Conservation (phyloP, 2,797 vertebrate genomes). For the Octomys mimax region DNA sequence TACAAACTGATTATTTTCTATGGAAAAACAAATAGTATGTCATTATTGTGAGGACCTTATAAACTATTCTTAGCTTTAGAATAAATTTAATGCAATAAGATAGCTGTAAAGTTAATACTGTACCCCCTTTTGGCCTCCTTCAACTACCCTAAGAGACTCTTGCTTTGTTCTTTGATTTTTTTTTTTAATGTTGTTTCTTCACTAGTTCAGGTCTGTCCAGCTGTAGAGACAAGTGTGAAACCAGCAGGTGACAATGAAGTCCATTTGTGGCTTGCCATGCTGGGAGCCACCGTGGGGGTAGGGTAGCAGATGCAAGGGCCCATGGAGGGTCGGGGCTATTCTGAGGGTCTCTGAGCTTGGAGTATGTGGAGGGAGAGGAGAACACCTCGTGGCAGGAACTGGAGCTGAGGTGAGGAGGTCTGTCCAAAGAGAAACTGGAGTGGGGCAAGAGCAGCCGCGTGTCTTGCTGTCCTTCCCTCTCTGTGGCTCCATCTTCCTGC, state of each 20-base stretch:
- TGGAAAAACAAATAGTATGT: neutral
- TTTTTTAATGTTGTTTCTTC: neutral
- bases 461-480: neutral
- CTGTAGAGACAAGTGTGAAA: neutral
- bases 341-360: neutral
- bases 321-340: neutral
- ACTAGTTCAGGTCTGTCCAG: neutral
- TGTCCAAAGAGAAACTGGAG: neutral
- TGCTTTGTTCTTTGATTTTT: neutral
- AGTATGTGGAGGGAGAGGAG: neutral
- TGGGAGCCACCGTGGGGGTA: neutral
- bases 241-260: neutral
- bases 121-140: neutral
- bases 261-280: neutral
- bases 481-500: neutral
- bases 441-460: accelerated
- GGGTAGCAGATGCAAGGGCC: neutral
- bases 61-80: constrained; percentile 53
- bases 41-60: constrained; percentile 57
- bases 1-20: constrained; percentile 1
- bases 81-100: constrained; percentile 2
- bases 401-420: neutral
- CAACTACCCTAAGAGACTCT: neutral
- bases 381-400: neutral
- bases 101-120: neutral